phyloP scores from a whole-genome alignment of 1,140 invertebrate species.

The Arion vulgaris region DNA sequence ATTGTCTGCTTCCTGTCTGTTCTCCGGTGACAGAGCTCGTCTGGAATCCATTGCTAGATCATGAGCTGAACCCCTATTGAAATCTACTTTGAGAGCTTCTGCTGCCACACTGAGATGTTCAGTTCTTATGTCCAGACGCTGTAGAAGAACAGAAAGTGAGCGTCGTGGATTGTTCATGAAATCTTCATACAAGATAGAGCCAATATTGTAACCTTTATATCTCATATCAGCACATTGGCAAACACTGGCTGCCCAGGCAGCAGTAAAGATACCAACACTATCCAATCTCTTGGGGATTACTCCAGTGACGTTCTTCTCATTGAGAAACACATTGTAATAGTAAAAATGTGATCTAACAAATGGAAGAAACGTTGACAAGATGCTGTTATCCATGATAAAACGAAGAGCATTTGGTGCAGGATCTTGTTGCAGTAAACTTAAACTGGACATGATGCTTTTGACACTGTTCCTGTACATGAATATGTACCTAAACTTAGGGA shows the following conservation, averaged over 20 bases:
- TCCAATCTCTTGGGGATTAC: slow-evolving; percentile 46
- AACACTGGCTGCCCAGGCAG: slow-evolving; percentile 62
- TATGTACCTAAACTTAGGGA: slow-evolving; percentile 62
- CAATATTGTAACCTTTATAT: slow-evolving; percentile 56
- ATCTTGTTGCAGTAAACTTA: slow-evolving; percentile 54
- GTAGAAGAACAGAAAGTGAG: slow-evolving; percentile 56
- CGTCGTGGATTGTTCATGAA: slow-evolving; percentile 61
- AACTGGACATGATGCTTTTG: slow-evolving; percentile 60
- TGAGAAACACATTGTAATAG: slow-evolving; percentile 52
- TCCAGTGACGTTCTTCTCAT: slow-evolving; percentile 51
- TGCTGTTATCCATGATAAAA: slow-evolving; percentile 58
- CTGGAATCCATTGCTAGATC: slow-evolving; percentile 50
- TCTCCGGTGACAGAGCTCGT: slow-evolving; percentile 53
- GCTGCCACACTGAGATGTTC: slow-evolving; percentile 56
- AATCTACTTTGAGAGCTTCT: slow-evolving; percentile 61
- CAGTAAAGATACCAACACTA: slow-evolving; percentile 57
- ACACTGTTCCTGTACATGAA: slow-evolving; percentile 68
- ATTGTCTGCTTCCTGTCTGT: slow-evolving; percentile 57
- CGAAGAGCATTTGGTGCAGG: slow-evolving; percentile 52
- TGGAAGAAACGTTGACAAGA: slow-evolving; percentile 59
- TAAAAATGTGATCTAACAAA: slow-evolving; percentile 57
- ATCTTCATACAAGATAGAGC: slow-evolving; percentile 64
- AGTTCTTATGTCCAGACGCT: slow-evolving; percentile 55
- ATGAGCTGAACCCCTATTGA: slow-evolving; percentile 47
- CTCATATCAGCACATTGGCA: slow-evolving; percentile 51